These are phyloP conservation scores for Willowsia nigromaculata DNA, from an alignment of 2,888 invertebrate species.

Conservation along the genomic window DNA sequence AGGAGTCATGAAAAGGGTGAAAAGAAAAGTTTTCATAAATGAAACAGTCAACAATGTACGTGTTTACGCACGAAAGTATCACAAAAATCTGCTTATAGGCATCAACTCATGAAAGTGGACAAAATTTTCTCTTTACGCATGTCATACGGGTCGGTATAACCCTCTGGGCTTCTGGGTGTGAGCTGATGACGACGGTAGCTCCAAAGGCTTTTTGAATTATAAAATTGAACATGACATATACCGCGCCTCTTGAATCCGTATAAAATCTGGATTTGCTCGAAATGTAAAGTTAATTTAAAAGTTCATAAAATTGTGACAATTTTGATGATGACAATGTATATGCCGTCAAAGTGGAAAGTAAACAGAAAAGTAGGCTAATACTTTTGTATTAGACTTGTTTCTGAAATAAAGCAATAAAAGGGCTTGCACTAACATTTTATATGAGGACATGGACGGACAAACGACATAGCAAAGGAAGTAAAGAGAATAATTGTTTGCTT, in stretches of 20 bases:
- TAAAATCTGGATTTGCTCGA: neutral
- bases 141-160: neutral
- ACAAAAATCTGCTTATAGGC: neutral
- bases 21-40: neutral
- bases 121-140: neutral
- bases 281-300: neutral
- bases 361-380: neutral
- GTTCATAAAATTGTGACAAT: neutral
- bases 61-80: neutral
- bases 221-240: neutral
- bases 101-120: neutral
- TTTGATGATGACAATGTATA: neutral
- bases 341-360: neutral
- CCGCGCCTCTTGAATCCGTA: neutral
- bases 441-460: no score
- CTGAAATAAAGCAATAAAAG: no score
- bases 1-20: neutral
- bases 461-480: no score
- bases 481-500: neutral
- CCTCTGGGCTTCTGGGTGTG: neutral
- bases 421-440: no score
- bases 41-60: neutral
- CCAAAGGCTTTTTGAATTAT: neutral
- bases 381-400: neutral
- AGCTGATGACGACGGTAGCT: neutral